Percentiles rank a stretch among this genome's conserved stretches.
Evolutionary conservation across 2,797 vertebrate genomes (phyloP).

Genomic region (Coregonus suidteri): DNA sequence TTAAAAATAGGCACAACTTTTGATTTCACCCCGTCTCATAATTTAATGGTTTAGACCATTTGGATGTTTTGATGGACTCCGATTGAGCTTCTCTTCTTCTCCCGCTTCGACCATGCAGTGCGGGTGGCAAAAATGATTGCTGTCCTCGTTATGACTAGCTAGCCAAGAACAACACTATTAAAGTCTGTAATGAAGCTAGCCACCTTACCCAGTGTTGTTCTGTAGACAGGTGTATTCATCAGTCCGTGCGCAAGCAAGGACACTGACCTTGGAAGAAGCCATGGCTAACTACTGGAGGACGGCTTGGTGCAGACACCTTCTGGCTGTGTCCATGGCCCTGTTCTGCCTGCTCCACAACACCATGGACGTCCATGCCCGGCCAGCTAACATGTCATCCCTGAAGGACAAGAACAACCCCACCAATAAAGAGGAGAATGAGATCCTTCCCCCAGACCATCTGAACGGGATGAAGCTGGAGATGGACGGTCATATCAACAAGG

Average conservation of each 20-base stretch:
- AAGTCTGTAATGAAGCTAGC: background rate
- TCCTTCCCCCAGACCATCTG: constrained; percentile 91
- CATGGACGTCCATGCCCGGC: constrained; percentile 78
- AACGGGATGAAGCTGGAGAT: constrained; percentile 93
- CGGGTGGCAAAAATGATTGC: background rate
- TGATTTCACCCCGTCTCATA: too few relatives aligned
- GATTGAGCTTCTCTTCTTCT: too few relatives aligned
- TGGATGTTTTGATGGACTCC: too few relatives aligned
- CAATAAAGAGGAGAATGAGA: constrained; percentile 85
- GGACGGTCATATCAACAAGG: constrained; percentile 94
- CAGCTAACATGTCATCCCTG: constrained; percentile 85
- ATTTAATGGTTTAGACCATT: too few relatives aligned
- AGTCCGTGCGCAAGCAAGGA: background rate
- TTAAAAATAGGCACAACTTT: too few relatives aligned
- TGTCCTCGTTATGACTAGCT: background rate
- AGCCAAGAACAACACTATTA: background rate
- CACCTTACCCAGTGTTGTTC: too few relatives aligned
- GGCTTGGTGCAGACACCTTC: constrained; percentile 62
- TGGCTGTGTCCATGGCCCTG: constrained; percentile 71
- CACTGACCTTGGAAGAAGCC: constrained; percentile 1
- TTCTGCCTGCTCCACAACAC: constrained; percentile 68
- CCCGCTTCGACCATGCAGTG: too few relatives aligned
- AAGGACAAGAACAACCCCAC: constrained; percentile 41
- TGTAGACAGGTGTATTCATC: background rate
- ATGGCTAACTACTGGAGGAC: constrained; percentile 68